Percentiles rank a stretch among this genome's conserved stretches.
Evolutionary conservation across 2,888 invertebrate species (phyloP).

Genomic region (Caenorhabditis sp.): DNA sequence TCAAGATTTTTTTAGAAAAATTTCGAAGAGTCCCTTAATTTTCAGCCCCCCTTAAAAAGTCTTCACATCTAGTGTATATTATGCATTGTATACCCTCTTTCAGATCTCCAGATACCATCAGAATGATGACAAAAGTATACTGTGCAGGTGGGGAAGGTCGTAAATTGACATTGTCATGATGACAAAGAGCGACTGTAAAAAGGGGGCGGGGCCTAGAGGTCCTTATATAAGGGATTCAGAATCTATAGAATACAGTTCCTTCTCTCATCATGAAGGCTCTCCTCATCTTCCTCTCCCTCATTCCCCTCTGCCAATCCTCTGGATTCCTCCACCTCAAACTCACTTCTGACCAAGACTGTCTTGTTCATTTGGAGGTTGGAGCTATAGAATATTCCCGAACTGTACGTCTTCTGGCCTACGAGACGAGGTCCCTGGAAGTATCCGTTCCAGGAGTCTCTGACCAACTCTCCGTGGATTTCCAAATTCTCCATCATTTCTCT

Average conservation of each 20-base stretch:
- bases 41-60: no score
- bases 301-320: slow-evolving; percentile 3
- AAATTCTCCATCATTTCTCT: slow-evolving; percentile 41
- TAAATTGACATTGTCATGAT: not conserved
- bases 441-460: not conserved
- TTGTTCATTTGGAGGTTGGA: slow-evolving; percentile 24
- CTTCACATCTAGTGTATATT: no score
- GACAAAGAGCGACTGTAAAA: not conserved
- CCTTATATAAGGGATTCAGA: not conserved
- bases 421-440: slow-evolving; percentile 23
- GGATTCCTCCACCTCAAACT: slow-evolving; percentile 30
- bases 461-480: slow-evolving; percentile 17
- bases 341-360: slow-evolving; percentile 43
- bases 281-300: not conserved
- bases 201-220: not conserved
- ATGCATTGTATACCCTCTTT: no score
- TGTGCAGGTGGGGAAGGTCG: no score
- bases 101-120: no score
- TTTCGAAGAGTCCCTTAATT: no score
- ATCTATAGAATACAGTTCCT: not conserved
- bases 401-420: slow-evolving; percentile 41
- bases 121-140: no score
- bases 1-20: no score
- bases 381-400: slow-evolving; percentile 24
- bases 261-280: not conserved